These are phyloP conservation scores for Upupa epops DNA, from an alignment of 2,113 vertebrate species.

Conservation along the genomic window DNA sequence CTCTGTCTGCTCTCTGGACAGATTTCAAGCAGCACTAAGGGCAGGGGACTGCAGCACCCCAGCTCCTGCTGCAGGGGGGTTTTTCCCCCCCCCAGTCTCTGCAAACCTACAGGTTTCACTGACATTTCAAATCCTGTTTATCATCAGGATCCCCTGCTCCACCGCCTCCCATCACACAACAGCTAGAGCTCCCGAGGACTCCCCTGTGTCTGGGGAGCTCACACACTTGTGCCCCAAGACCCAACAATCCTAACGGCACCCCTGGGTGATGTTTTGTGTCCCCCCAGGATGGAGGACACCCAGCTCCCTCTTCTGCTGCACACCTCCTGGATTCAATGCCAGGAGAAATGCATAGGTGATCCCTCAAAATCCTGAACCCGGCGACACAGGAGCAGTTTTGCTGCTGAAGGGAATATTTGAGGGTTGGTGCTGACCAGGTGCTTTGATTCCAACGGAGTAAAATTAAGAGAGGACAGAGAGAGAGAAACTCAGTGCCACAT, in stretches of 20 bases:
- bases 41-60: not conserved
- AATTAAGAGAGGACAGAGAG: not conserved
- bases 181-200: fast-evolving
- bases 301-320: not conserved
- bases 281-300: not conserved
- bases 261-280: not conserved
- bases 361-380: no score
- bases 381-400: not conserved
- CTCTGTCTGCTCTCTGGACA: not conserved
- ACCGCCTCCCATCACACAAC: not conserved
- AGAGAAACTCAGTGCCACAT: not conserved
- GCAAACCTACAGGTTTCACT: not conserved
- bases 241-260: not conserved
- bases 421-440: not conserved
- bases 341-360: not conserved
- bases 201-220: not conserved
- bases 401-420: not conserved
- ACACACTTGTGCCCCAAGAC: not conserved
- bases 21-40: not conserved
- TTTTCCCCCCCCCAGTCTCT: not conserved
- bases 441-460: not conserved
- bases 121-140: not conserved
- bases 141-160: not conserved
- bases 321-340: not conserved
- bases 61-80: not conserved